Conservation (phyloP, 2,888 invertebrate genomes). For the Ophion ellenae region DNA sequence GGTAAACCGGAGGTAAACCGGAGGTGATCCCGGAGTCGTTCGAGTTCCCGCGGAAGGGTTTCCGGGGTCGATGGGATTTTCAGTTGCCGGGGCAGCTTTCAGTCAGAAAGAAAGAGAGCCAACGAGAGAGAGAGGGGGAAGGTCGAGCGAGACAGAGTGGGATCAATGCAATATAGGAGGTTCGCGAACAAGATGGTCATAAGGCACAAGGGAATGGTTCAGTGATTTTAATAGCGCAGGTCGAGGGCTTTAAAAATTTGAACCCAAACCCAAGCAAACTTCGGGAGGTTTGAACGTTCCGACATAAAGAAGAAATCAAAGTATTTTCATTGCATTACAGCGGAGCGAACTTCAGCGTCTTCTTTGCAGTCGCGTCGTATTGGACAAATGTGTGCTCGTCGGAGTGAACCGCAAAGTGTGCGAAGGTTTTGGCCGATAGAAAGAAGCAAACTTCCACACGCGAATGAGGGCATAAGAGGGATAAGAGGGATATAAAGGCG, state of each 20-base stretch:
- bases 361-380: conserved; percentile 4
- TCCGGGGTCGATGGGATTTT: conserved; percentile 63
- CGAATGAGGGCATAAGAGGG: background rate
- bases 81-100: conserved; percentile 27
- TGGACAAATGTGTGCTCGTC: conserved; percentile 49
- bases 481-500: conserved; percentile 23
- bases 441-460: background rate
- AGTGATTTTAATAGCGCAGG: background rate
- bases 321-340: too few relatives aligned
- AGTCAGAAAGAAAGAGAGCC: conserved; percentile 7
- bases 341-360: too few relatives aligned
- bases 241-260: too few relatives aligned
- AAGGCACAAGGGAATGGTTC: background rate
- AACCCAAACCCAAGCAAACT: too few relatives aligned
- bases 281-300: too few relatives aligned
- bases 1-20: conserved; percentile 39
- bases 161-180: conserved; percentile 12
- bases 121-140: conserved; percentile 35
- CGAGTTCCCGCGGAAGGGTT: conserved; percentile 44
- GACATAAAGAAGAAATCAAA: too few relatives aligned
- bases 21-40: conserved; percentile 58
- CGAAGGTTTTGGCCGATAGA: conserved; percentile 6
- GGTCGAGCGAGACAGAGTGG: background rate
- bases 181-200: background rate
- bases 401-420: background rate